phyloP scores from a whole-genome alignment of 2,797 vertebrate species.

The Pseudochirops cupreus region DNA sequence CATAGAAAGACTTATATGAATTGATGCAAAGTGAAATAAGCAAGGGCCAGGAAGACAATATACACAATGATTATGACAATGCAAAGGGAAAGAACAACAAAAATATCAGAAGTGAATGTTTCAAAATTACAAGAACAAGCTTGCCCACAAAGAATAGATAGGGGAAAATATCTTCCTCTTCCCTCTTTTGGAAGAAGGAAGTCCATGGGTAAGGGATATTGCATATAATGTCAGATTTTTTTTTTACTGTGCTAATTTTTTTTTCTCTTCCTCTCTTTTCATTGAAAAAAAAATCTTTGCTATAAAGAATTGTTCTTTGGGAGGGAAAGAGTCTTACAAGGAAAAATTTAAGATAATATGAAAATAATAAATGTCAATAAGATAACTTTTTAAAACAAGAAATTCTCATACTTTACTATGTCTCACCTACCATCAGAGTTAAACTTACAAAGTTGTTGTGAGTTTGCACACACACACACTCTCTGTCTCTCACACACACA shows the following conservation, averaged over 20 bases:
- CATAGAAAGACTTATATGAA: not conserved
- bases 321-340: not conserved
- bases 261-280: not conserved
- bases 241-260: not conserved
- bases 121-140: too few species aligned
- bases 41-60: not conserved
- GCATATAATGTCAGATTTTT: too few species aligned
- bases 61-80: not conserved
- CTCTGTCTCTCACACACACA: too few species aligned
- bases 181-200: too few species aligned
- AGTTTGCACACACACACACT: not conserved
- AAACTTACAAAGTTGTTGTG: not conserved
- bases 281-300: not conserved
- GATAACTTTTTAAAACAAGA: not conserved
- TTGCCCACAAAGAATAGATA: too few species aligned
- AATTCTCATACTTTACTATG: constrained; percentile 13
- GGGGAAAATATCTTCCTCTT: too few species aligned
- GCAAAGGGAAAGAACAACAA: not conserved
- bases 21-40: not conserved
- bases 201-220: not conserved
- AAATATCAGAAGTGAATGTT: too few species aligned
- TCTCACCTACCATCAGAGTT: constrained; percentile 35
- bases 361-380: not conserved
- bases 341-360: not conserved
- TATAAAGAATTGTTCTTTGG: not conserved